Evolutionary conservation across 2,797 vertebrate genomes (phyloP).

Genomic region (Scyliorhinus canicula): DNA sequence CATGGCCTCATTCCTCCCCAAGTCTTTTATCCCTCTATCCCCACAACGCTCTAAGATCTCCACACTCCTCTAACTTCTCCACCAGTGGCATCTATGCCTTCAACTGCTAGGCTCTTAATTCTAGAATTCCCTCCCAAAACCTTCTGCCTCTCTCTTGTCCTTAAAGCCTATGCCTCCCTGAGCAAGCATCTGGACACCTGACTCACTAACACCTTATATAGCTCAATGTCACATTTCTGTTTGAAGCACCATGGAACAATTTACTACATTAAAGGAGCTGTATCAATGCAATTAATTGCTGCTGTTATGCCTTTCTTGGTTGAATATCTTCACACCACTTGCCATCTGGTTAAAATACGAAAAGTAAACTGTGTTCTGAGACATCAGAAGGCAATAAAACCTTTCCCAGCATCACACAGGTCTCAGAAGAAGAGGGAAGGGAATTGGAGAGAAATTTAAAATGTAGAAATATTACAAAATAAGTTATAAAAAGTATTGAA

Average conservation of each 20-base stretch:
- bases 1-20: background rate
- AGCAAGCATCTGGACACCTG: background rate
- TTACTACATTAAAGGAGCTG: background rate
- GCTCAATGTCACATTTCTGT: background rate
- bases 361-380: background rate
- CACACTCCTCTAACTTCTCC: background rate
- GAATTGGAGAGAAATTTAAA: background rate
- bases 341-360: background rate
- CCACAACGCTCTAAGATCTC: background rate
- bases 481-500: background rate
- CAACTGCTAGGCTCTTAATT: background rate
- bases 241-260: background rate
- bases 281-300: background rate
- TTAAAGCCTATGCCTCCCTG: background rate
- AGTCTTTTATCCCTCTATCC: background rate
- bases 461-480: background rate
- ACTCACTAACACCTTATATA: background rate
- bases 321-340: background rate
- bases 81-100: background rate
- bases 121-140: background rate
- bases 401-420: background rate
- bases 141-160: background rate
- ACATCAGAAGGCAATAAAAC: background rate
- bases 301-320: background rate
- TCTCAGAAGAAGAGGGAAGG: background rate